Evolutionary conservation across 2,888 invertebrate genomes (phyloP), one percentile per base, ranked within the genome.

Genomic region (Sthenelais limicola): DNA sequence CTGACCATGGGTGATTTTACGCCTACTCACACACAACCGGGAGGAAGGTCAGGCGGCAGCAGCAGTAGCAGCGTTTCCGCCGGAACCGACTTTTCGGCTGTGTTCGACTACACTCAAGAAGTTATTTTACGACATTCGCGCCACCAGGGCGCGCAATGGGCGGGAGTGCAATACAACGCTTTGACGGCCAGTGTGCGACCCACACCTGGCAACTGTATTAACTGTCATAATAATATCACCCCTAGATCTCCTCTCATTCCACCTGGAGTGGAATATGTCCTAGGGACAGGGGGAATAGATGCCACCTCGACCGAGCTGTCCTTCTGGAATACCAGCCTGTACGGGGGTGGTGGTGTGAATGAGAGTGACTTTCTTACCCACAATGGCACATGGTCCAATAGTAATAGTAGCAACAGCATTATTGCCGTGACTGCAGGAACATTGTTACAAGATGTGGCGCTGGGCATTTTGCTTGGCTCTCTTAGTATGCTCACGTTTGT

Each of bases 401-500:
- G 12, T n/a, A 12, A n/a, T n/a, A 35, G 56, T 21, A 32, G 33
- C 2, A n/a, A n/a, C n/a, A n/a, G n/a, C n/a, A n/a, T n/a, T n/a
- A n/a, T n/a, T n/a, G n/a, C 32, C 1, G 26, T 24, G 4, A 35
- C 32, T 4, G 49, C 68, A 2, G 68, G 48, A 5, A 43, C 47
- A 28, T 52, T 70, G 43, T 33, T 56, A 21, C 58, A 51, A 49
- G 82, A 81, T 58, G 82, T 85, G 24, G 81, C 82, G 3, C 74
- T 88, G 38, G 89, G 89, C n/a, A 76, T 88, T 18, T 81, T 86
- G 5, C 82, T 89, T 51, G 85, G 85, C 70, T 74, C 84, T 3
- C 81, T 89, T n/a, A 87, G 88, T 75, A 79, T 89, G 24, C 74
- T 89, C 49, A 89, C 89, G 18, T 84, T 87, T 54, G 82, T 88